These are phyloP conservation scores for Platyscapa corneri DNA, from an alignment of 1,140 invertebrate species.

Conservation along the genomic window DNA sequence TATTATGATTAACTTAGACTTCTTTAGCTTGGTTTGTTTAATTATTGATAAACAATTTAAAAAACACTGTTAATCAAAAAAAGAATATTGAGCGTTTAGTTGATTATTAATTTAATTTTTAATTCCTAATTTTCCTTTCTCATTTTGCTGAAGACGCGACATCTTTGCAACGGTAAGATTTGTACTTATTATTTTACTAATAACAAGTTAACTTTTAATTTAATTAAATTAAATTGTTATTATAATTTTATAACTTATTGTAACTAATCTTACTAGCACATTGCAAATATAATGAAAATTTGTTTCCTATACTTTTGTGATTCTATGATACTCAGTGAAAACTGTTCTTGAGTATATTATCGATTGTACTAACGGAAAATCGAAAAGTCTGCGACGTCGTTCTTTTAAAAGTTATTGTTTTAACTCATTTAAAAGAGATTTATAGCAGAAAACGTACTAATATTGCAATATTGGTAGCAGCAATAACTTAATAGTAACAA, in stretches of 20 bases:
- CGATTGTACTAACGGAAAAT: neutral
- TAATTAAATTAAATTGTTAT: neutral
- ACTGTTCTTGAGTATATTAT: neutral
- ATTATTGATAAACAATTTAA: slow-evolving; percentile 58
- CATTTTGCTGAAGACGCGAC: neutral
- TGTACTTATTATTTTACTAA: neutral
- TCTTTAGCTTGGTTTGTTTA: slow-evolving; percentile 64
- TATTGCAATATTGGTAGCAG: slow-evolving; percentile 14
- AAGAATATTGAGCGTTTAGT: slow-evolving; percentile 61
- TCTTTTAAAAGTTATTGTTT: neutral
- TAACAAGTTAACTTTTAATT: slow-evolving; percentile 11
- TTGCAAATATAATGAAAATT: slow-evolving; percentile 8
- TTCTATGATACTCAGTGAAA: neutral
- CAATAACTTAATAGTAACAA: slow-evolving; percentile 25
- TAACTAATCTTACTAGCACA: neutral
- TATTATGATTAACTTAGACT: slow-evolving; percentile 60
- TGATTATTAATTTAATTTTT: slow-evolving; percentile 56
- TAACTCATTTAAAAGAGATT: neutral
- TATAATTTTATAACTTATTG: neutral
- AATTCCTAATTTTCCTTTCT: slow-evolving; percentile 24
- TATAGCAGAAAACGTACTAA: slow-evolving; percentile 7
- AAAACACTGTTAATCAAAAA: slow-evolving; percentile 57
- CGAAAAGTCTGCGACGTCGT: too few relatives aligned
- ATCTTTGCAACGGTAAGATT: slow-evolving; percentile 37
- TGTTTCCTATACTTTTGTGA: slow-evolving; percentile 44